Conservation (phyloP, 2,113 vertebrate species). For the Excalfactoria chinensis region DNA sequence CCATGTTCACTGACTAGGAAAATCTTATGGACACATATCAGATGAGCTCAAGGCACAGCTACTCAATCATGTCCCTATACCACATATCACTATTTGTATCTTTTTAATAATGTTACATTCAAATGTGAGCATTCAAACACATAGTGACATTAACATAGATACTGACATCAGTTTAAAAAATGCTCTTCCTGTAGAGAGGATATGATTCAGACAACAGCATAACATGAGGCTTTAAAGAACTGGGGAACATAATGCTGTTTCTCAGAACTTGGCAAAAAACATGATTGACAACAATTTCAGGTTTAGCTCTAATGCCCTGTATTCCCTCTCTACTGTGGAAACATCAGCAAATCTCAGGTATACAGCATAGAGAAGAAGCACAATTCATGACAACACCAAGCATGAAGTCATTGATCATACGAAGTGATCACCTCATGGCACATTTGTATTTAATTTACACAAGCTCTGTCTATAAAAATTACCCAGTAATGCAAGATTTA, state of each 20-base stretch:
- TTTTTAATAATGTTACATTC: not conserved
- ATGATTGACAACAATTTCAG: constrained; percentile 26
- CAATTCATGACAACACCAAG: not conserved
- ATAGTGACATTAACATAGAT: not conserved
- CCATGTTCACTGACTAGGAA: not conserved
- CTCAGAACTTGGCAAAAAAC: constrained; percentile 44
- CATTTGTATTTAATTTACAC: not conserved
- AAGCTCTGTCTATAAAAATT: not conserved
- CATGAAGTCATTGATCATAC: not conserved
- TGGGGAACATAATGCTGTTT: not conserved
- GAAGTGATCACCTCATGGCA: not conserved
- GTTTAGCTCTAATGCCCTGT: not conserved
- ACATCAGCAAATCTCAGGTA: not conserved
- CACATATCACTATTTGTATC: not conserved
- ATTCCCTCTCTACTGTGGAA: not conserved
- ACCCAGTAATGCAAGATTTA: not conserved
- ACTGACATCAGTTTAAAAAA: not conserved
- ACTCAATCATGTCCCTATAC: not conserved
- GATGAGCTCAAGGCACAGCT: not conserved
- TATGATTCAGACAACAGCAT: not conserved
- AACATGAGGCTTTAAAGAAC: not conserved
- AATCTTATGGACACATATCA: not conserved
- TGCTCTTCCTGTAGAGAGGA: not conserved
- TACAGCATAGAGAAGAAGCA: not conserved
- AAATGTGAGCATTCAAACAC: not conserved